Evolutionary conservation across 2,113 vertebrate species (phyloP).

Genomic region (Dasypus novemcinctus): DNA sequence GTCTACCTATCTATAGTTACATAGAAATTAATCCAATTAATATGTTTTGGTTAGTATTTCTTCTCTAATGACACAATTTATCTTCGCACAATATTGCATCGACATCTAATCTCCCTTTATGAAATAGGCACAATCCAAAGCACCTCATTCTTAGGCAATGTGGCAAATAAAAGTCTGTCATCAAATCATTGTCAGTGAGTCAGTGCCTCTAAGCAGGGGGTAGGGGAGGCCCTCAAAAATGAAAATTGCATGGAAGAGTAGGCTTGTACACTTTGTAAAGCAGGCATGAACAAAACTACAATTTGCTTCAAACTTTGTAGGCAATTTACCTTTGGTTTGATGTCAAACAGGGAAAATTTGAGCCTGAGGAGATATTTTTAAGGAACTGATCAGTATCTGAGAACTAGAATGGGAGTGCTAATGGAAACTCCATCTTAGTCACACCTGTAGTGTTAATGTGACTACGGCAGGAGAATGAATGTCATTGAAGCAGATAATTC

Average conservation of each 20-base stretch:
- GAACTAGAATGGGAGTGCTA: slow-evolving; percentile 18
- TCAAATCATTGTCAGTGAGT: not conserved
- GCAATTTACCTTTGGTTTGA: slow-evolving; percentile 43
- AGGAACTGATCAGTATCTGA: not conserved
- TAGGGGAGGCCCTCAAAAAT: not conserved
- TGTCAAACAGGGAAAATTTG: slow-evolving; percentile 64
- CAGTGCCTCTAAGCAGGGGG: not conserved
- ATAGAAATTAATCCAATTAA: not conserved
- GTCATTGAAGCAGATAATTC: slow-evolving; percentile 47
- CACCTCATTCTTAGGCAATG: not conserved
- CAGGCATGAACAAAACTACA: slow-evolving; percentile 18
- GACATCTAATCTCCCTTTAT: not conserved
- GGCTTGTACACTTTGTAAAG: not conserved
- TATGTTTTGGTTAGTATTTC: not conserved
- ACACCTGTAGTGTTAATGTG: not conserved
- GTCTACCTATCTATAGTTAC: not conserved
- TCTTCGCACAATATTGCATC: not conserved
- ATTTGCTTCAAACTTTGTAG: slow-evolving; percentile 44
- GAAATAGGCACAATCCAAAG: not conserved
- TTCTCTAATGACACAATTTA: not conserved
- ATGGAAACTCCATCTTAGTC: not conserved
- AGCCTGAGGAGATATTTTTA: slow-evolving; percentile 43
- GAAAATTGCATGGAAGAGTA: slow-evolving; percentile 20
- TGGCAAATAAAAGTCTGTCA: not conserved
- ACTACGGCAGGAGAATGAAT: not conserved